These are phyloP conservation scores for Anoplopoma fimbria DNA, from an alignment of 2,113 vertebrate genomes.

Conservation along the genomic window DNA sequence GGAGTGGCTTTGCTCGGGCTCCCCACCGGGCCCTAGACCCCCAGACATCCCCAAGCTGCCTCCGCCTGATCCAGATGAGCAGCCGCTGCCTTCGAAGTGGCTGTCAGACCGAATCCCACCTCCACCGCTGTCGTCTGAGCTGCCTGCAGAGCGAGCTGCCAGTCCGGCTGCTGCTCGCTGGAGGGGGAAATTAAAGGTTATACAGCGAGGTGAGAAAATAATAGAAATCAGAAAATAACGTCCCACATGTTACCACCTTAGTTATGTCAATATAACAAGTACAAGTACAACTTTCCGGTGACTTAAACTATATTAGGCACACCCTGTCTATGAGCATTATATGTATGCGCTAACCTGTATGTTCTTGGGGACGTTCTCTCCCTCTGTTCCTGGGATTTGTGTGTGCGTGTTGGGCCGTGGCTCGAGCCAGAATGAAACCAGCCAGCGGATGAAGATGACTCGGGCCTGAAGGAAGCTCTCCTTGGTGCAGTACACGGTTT, in stretches of 20 bases:
- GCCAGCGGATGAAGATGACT: constrained; percentile 98
- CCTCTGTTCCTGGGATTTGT: constrained; percentile 96
- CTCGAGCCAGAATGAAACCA: constrained; percentile 99
- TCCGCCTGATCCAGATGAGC: constrained; percentile 67
- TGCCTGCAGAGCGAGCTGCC: constrained; percentile 88
- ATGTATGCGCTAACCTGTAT: constrained; percentile 88
- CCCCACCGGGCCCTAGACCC: constrained; percentile 74
- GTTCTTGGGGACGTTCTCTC: constrained; percentile 97
- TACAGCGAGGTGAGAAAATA: neutral
- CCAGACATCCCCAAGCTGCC: constrained; percentile 83
- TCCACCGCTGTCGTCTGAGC: constrained; percentile 71
- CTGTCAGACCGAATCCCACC: constrained; percentile 68
- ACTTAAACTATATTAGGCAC: neutral
- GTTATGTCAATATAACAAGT: neutral
- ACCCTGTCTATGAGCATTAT: neutral
- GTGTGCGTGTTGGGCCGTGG: constrained; percentile 91
- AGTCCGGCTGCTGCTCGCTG: constrained; percentile 97
- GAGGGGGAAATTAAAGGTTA: neutral
- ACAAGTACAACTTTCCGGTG: neutral
- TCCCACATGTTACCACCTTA: neutral
- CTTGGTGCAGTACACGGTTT: constrained; percentile 95
- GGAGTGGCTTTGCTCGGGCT: constrained; percentile 96
- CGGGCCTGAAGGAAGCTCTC: constrained; percentile 97
- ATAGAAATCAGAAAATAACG: neutral
- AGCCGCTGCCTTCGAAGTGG: constrained; percentile 67